Evolutionary conservation across 2,797 vertebrate genomes (phyloP).

Genomic region (Bradypodion ventrale): DNA sequence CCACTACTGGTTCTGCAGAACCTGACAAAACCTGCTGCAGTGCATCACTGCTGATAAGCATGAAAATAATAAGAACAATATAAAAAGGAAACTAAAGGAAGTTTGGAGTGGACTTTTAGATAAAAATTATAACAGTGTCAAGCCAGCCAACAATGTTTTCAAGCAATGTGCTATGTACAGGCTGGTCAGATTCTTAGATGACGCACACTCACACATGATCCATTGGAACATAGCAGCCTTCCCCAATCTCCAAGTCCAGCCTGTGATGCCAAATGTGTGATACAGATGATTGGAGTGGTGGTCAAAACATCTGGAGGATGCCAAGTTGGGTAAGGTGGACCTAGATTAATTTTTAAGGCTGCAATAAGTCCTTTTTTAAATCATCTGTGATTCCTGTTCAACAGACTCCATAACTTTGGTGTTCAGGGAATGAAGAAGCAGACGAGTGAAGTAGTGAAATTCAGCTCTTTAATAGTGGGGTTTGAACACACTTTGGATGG

Average conservation of each 20-base stretch:
- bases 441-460: too few relatives aligned
- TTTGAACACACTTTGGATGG: too few relatives aligned
- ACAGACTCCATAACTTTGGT: background rate
- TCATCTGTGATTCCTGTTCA: background rate
- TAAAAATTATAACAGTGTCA: background rate
- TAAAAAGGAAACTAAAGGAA: background rate
- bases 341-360: background rate
- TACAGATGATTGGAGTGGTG: background rate
- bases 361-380: background rate
- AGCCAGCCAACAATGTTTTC: background rate
- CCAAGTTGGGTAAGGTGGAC: background rate
- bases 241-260: background rate
- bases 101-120: background rate
- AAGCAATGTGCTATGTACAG: background rate
- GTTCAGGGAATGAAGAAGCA: too few relatives aligned
- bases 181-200: background rate
- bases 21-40: too few relatives aligned
- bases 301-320: background rate
- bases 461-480: too few relatives aligned
- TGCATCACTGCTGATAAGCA: too few relatives aligned
- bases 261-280: background rate
- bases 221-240: background rate
- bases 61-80: background rate
- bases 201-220: background rate
- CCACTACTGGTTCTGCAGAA: too few relatives aligned